phyloP scores from a whole-genome alignment of 2,888 invertebrate genomes.

The Clanis bilineata region DNA sequence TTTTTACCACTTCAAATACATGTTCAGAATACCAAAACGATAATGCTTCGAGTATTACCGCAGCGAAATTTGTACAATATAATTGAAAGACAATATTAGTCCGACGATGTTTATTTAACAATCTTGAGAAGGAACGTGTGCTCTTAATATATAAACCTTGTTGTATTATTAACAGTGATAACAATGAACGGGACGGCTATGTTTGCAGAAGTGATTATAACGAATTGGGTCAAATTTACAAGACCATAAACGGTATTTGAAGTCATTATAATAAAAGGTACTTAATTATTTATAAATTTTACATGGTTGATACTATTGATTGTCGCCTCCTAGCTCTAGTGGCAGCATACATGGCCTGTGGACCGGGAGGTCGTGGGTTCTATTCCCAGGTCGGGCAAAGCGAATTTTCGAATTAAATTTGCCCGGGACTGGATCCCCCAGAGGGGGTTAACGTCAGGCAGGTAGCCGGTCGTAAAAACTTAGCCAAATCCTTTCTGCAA shows the following conservation, averaged over 20 bases:
- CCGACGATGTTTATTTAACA: constrained; percentile 13
- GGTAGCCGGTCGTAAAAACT: too few relatives aligned
- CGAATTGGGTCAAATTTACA: not conserved
- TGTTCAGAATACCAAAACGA: constrained; percentile 26
- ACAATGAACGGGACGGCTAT: not conserved
- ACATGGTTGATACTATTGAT: too few relatives aligned
- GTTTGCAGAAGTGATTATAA: not conserved
- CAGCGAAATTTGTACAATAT: constrained; percentile 12
- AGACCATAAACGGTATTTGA: not conserved
- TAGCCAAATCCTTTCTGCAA: too few relatives aligned
- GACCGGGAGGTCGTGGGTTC: too few relatives aligned
- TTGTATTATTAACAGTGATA: constrained; percentile 2
- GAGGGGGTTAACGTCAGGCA: too few relatives aligned
- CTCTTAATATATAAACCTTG: constrained; percentile 1
- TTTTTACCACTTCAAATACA: constrained; percentile 32
- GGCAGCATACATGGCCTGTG: too few relatives aligned
- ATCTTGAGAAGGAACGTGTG: constrained; percentile 12
- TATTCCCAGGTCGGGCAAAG: too few relatives aligned
- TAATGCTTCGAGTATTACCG: constrained; percentile 17
- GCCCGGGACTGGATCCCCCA: too few relatives aligned
- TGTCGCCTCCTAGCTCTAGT: too few relatives aligned
- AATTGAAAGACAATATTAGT: constrained; percentile 16
- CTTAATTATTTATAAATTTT: too few relatives aligned
- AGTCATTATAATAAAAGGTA: too few relatives aligned
- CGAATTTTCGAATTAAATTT: too few relatives aligned